Conservation (phyloP, 2,888 invertebrate species). For the Clusia tigrina region DNA sequence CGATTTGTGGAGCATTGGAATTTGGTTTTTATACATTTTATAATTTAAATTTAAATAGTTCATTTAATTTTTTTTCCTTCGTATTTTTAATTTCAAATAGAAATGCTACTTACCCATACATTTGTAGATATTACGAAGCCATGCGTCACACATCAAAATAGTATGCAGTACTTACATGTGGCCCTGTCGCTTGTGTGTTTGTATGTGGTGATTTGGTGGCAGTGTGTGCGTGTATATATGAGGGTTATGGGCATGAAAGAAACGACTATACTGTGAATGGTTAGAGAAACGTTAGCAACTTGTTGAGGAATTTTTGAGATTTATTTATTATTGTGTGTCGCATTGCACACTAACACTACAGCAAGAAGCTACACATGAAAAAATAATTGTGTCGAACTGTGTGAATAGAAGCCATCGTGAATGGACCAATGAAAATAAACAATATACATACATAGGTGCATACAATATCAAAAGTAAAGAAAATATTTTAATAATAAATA, state of each 20-base stretch:
- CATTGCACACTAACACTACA: background rate
- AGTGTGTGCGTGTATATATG: background rate
- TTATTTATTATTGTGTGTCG: too few species aligned
- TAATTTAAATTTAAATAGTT: conserved; percentile 7
- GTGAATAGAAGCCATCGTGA: too few species aligned
- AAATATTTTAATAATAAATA: too few species aligned
- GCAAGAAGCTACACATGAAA: background rate
- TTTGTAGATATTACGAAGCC: background rate
- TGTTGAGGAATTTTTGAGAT: conserved; percentile 31
- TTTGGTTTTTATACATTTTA: conserved; percentile 13
- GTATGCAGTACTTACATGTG: conserved; percentile 26
- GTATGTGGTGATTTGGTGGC: conserved; percentile 20
- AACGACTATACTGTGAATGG: conserved; percentile 20
- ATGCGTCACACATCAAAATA: conserved; percentile 27
- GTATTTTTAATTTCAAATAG: conserved; percentile 15
- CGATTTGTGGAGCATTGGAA: conserved; percentile 20
- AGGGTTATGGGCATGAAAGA: conserved; percentile 19
- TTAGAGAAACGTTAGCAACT: conserved; percentile 26
- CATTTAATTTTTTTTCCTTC: background rate
- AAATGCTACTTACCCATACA: background rate
- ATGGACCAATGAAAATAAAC: too few species aligned
- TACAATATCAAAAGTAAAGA: too few species aligned
- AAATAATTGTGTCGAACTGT: background rate
- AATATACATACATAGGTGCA: too few species aligned
- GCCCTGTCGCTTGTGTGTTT: conserved; percentile 1